These are phyloP conservation scores for Lithosia quadra DNA, from an alignment of 2,888 invertebrate genomes.

Conservation along the genomic window DNA sequence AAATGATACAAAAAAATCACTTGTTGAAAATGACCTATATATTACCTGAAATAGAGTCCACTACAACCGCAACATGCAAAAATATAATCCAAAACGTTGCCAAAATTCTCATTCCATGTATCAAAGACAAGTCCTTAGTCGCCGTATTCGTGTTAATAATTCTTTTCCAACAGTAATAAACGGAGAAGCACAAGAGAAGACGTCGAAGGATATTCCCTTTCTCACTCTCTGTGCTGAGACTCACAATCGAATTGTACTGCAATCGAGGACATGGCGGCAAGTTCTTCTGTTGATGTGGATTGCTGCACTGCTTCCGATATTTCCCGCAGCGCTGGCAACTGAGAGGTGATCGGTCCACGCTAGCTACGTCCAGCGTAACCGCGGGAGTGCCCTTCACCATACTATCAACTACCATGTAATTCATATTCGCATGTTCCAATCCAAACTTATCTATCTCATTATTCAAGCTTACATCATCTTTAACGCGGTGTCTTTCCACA, in stretches of 20 bases:
- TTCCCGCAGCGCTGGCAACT: slow-evolving; percentile 80
- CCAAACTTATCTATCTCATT: slow-evolving; percentile 56
- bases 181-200: slow-evolving; percentile 76
- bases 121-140: slow-evolving; percentile 82
- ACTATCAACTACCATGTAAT: slow-evolving; percentile 67
- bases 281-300: slow-evolving; percentile 56
- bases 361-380: slow-evolving; percentile 77
- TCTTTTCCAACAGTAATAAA: slow-evolving; percentile 75
- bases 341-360: slow-evolving; percentile 66
- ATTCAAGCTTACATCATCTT: slow-evolving; percentile 38
- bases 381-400: slow-evolving; percentile 65
- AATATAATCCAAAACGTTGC: slow-evolving; percentile 90
- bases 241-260: slow-evolving; percentile 72
- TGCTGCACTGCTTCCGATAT: slow-evolving; percentile 75
- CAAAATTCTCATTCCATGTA: slow-evolving; percentile 88
- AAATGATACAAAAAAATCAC: too few relatives aligned
- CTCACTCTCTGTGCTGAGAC: slow-evolving; percentile 67
- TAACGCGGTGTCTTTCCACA: slow-evolving; percentile 50
- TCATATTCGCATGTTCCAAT: slow-evolving; percentile 63
- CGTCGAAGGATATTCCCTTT: slow-evolving; percentile 63
- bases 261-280: slow-evolving; percentile 68
- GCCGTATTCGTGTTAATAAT: slow-evolving; percentile 81
- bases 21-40: too few relatives aligned
- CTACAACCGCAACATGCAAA: slow-evolving; percentile 88
- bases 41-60: slow-evolving; percentile 88